phyloP scores from a whole-genome alignment of 2,113 vertebrate genomes.

The Tenrec ecaudatus region DNA sequence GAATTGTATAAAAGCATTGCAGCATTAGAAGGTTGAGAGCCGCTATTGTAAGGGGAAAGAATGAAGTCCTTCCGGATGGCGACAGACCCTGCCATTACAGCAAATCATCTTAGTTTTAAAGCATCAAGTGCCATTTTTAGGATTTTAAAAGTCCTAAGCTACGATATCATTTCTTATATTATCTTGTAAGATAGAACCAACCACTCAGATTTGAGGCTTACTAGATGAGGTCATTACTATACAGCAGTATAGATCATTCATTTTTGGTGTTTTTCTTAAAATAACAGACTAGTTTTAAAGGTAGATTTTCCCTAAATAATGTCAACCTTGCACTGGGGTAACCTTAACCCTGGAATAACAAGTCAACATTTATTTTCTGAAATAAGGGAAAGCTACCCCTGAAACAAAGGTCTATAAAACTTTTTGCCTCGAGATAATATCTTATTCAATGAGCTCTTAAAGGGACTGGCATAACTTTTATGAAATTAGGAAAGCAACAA shows the following conservation, averaged over 20 bases:
- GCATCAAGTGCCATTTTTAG: background rate
- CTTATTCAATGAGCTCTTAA: background rate
- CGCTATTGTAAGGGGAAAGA: too few relatives aligned
- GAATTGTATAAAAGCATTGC: too few relatives aligned
- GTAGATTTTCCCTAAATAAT: background rate
- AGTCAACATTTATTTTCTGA: slow-evolving; percentile 1
- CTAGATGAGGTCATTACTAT: background rate
- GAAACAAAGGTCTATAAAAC: background rate
- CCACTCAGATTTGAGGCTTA: background rate
- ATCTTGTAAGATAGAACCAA: slow-evolving; percentile 4
- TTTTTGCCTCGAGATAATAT: background rate
- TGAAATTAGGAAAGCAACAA: background rate
- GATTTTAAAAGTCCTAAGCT: background rate
- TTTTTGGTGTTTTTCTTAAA: background rate
- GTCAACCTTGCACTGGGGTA: too few relatives aligned
- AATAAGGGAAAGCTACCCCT: background rate
- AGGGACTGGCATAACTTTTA: background rate
- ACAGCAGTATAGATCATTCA: background rate
- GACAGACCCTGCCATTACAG: too few relatives aligned
- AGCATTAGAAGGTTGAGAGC: too few relatives aligned
- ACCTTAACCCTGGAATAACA: background rate
- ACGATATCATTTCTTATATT: background rate
- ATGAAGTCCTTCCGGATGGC: too few relatives aligned
- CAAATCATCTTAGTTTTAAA: background rate
- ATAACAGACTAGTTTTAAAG: background rate